These are phyloP conservation scores for Synanthedon vespiformis DNA, from an alignment of 2,888 invertebrate genomes.

Conservation along the genomic window DNA sequence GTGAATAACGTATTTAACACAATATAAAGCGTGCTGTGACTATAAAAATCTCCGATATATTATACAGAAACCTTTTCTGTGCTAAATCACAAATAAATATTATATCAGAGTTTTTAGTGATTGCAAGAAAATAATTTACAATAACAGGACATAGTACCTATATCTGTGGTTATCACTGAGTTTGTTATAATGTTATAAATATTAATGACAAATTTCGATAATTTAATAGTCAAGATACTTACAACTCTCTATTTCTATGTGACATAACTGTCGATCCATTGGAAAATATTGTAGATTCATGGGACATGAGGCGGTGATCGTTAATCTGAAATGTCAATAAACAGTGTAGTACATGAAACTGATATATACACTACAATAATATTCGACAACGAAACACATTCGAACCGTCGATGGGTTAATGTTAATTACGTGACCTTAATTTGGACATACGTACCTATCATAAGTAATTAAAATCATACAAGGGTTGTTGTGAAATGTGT, in stretches of 20 bases:
- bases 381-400: background rate
- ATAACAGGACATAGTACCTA: background rate
- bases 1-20: background rate
- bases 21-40: background rate
- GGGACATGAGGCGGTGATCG: conserved; percentile 94
- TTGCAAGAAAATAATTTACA: background rate
- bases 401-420: background rate
- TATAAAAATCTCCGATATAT: background rate
- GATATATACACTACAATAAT: background rate
- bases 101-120: background rate
- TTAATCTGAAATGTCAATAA: conserved; percentile 76
- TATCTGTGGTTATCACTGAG: too few species aligned
- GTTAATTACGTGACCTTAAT: background rate
- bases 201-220: background rate
- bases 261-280: conserved; percentile 95
- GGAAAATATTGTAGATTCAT: conserved; percentile 97
- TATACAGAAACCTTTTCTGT: background rate
- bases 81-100: background rate
- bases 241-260: conserved; percentile 97
- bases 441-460: background rate
- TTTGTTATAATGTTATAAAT: too few species aligned
- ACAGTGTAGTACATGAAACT: background rate
- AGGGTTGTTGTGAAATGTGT: too few species aligned
- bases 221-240: conserved; percentile 68
- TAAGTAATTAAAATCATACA: background rate